Conservation (phyloP, 2,113 vertebrate species). For the Ceuthmochares aereus region DNA sequence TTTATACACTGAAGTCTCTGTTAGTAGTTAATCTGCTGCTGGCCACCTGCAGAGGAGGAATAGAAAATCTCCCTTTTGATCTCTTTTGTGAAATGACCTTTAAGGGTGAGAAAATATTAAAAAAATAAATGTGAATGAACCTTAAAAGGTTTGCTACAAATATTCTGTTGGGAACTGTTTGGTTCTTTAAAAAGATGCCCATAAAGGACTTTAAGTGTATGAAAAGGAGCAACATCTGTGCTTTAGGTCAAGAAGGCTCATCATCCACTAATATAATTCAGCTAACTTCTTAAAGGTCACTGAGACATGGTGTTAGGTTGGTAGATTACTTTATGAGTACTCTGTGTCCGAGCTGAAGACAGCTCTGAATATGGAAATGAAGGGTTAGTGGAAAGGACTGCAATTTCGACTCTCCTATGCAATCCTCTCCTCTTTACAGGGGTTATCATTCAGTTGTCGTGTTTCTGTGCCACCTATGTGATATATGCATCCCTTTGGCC, state of each 20-base stretch:
- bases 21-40: slow-evolving; percentile 78
- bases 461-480: neutral
- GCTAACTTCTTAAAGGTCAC: slow-evolving; percentile 50
- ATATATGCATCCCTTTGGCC: neutral
- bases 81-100: slow-evolving; percentile 82
- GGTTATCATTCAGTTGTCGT: neutral
- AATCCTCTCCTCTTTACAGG: neutral
- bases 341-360: neutral
- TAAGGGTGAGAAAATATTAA: slow-evolving; percentile 76
- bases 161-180: slow-evolving; percentile 78
- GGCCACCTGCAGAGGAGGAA: slow-evolving; percentile 78
- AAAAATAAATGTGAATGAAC: slow-evolving; percentile 80
- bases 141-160: slow-evolving; percentile 81
- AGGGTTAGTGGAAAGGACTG: neutral
- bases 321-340: slow-evolving; percentile 18
- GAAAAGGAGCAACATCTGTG: slow-evolving; percentile 69
- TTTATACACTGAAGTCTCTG: slow-evolving; percentile 73
- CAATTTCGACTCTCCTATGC: neutral
- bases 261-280: slow-evolving; percentile 49
- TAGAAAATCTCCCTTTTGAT: slow-evolving; percentile 80
- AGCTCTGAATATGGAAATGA: slow-evolving; percentile 8
- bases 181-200: slow-evolving; percentile 74
- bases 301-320: neutral
- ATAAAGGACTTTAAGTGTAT: slow-evolving; percentile 65
- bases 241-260: slow-evolving; percentile 66